Evolutionary conservation across 2,888 invertebrate genomes (phyloP), one percentile per base, ranked within the genome.

Genomic region (Lucinisca nassula): DNA sequence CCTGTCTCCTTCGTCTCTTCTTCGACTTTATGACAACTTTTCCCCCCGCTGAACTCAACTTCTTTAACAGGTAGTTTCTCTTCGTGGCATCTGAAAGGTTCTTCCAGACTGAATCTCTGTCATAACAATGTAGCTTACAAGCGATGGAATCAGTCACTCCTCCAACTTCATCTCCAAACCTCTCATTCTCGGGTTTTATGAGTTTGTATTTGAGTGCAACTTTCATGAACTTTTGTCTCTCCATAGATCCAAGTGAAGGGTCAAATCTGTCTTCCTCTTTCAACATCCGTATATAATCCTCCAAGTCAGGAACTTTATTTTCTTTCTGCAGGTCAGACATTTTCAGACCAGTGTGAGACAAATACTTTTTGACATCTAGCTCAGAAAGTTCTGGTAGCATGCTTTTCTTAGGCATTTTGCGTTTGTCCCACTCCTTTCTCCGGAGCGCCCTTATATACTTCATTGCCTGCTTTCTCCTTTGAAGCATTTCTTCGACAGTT

Each of bases 141-240:
- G 83, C 77, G 27, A 82, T 83, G 14, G 90, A 92, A 45, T 90
- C 88, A 0, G 90, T 92, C 14, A 92, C 85, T 3, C 85, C 92
- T 10, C 88, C 88, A 14, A 90, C 90, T 74, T 79, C 79, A 49
- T 86, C 79, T 24, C 79, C 84, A 55, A 86, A 82, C 30, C 76
- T 55, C 21, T 78, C 81, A 27, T 72, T 82, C 1, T 78, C 51
- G 30, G 79, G 67, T n/a, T 35, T 83, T 12, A 84, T 51, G 8
- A 45, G 27, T 12, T 55, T 17, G 32, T 30, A 38, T n/a, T 17
- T 40, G n/a, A 27, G 37, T 10, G 61, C 14, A 32, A 30, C 24
- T n/a, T 49, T 67, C 14, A 24, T 78, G 1, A 17, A 10, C 21
- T 51, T 0, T 61, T 40, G 21, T 76, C 21, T 4, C 17, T 37